Base-by-base conservation (phyloP, 2,888 invertebrate species). In the Conops quadrifasciatus region DNA sequence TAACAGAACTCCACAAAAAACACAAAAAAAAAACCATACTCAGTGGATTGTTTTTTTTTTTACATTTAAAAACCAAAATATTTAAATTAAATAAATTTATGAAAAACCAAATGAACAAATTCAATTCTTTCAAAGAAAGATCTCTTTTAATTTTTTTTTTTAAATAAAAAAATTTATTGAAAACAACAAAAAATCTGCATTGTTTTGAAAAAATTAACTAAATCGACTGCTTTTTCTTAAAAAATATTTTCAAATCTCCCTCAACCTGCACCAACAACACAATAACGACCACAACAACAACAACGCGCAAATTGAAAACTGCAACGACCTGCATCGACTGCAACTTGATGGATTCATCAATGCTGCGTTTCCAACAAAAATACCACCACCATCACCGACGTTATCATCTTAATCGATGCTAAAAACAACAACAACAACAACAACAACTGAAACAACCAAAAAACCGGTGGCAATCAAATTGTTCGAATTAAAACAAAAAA, bases 151-250 rank as follows among this genome's bases (percentile, higher is more conserved):
- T n/a, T n/a, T n/a, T n/a, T n/a, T n/a, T n/a, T 36, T 9, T 7
- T 36, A 36, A 36, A 36, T 36, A 36, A 7, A 36, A 36, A 36
- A 36, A 7, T 7, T 36, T 7, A 7, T 36, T 36, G 36, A 36
- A 36, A 36, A 36, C 9, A 36, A 7, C 9, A 36, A 36, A n/a
- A n/a, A n/a, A n/a, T n/a, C n/a, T n/a, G n/a, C n/a, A n/a, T 9
- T 36, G 36, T 36, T 36, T 36, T 9, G 49, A 49, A 49, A 15
- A 67, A 62, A 64, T 73, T 67, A 74, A 75, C 76, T 78, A 77
- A 77, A 75, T 71, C 67, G 72, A 47, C 60, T 77, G 74, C 75
- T 71, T 74, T 70, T 76, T 71, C 59, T 53, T 70, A 36, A 36
- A 4, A 4, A 36, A 36, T 36, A 7, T 36, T 36, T 36, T 36